Evolutionary conservation across 1,140 invertebrate species (phyloP).

Genomic region (Zaprionus ornatus): DNA sequence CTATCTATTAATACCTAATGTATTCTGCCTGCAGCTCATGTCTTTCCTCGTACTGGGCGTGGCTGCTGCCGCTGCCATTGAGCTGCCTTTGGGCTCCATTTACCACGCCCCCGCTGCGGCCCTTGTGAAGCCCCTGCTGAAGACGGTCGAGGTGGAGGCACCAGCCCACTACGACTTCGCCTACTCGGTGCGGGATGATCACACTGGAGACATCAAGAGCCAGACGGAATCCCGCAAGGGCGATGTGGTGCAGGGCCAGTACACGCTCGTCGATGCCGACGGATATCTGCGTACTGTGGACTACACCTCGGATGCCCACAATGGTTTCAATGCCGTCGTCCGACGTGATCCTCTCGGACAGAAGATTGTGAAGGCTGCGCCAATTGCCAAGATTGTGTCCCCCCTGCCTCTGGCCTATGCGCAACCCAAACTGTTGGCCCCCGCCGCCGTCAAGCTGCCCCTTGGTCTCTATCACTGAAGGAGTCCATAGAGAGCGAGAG

Average conservation of each 20-base stretch:
- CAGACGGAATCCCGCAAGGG: constrained; percentile 85
- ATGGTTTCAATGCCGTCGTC: constrained; percentile 84
- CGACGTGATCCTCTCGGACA: constrained; percentile 84
- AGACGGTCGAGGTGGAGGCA: constrained; percentile 85
- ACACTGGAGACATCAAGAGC: constrained; percentile 86
- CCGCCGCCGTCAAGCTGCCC: constrained; percentile 56
- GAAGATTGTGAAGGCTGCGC: constrained; percentile 83
- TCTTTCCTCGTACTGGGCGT: constrained; percentile 69
- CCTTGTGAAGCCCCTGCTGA: constrained; percentile 81
- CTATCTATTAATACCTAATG: background rate
- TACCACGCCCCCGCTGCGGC: constrained; percentile 56
- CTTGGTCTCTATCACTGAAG: constrained; percentile 62
- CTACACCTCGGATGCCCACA: constrained; percentile 87
- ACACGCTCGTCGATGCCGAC: constrained; percentile 86
- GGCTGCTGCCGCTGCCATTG: constrained; percentile 73
- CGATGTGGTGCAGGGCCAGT: constrained; percentile 86
- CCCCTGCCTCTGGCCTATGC: constrained; percentile 57
- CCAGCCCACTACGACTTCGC: constrained; percentile 85
- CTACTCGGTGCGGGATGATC: constrained; percentile 85
- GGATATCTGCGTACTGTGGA: constrained; percentile 87
- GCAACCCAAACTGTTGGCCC: constrained; percentile 63
- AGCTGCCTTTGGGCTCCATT: constrained; percentile 60
- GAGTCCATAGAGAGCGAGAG: constrained; percentile 12
- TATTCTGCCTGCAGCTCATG: constrained; percentile 54
- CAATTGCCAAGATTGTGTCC: constrained; percentile 55